phyloP scores from a whole-genome alignment of 23 tunicate genomes.

The Trididemnum miniatum region DNA sequence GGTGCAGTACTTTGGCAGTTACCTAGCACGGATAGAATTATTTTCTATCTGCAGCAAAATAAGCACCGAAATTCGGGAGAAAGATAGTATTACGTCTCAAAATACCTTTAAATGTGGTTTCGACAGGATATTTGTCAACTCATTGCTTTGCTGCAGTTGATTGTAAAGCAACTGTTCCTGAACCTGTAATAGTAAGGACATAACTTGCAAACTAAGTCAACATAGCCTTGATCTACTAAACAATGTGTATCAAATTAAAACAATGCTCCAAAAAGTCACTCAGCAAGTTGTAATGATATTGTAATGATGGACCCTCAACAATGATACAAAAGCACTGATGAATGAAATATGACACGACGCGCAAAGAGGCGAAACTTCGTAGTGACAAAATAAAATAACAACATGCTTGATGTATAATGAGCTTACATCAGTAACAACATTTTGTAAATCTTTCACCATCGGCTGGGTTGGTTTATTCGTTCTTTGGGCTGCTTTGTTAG shows the following conservation, averaged over 20 bases:
- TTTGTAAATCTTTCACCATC: slow-evolving; percentile 17
- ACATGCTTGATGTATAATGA: too few relatives aligned
- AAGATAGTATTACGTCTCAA: too few relatives aligned
- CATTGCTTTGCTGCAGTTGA: slow-evolving; percentile 40
- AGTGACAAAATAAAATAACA: too few relatives aligned
- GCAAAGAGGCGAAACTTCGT: background rate
- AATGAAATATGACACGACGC: too few relatives aligned
- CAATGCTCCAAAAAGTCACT: background rate
- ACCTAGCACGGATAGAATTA: too few relatives aligned
- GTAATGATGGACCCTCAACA: background rate
- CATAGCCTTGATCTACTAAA: background rate
- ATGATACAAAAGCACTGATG: background rate
- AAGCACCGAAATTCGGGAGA: too few relatives aligned
- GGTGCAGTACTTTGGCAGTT: too few relatives aligned
- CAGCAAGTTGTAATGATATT: background rate
- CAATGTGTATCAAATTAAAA: background rate
- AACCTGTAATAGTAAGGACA: too few relatives aligned
- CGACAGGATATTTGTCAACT: slow-evolving; percentile 40
- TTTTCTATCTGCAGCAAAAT: too few relatives aligned
- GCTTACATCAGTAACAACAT: slow-evolving; percentile 54
- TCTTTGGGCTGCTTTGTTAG: slow-evolving; percentile 21
- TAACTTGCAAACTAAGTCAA: too few relatives aligned
- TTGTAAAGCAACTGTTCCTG: slow-evolving; percentile 49
- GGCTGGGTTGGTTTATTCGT: slow-evolving; percentile 30
- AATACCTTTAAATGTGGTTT: slow-evolving; percentile 60